Evolutionary conservation across 2,797 vertebrate species (phyloP), one percentile per base, ranked within the genome.

Genomic region (Alfaro cultratus): DNA sequence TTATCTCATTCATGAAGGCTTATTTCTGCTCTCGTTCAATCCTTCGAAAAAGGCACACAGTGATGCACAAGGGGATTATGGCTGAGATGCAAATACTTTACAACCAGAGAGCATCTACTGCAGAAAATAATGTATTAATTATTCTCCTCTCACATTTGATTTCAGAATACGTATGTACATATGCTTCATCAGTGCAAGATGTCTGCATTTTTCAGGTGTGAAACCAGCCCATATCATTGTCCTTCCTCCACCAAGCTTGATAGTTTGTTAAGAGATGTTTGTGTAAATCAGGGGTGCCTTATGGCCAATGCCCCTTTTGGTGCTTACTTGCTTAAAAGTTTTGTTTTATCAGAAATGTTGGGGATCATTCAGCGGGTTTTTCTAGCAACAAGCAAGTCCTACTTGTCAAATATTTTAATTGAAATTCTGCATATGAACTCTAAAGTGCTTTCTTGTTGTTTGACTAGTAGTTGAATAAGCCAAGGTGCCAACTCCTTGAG

Each of bases 1-100:
- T 80, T 82, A 83, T 64, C 53, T 57, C 70, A 78, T 81, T 51
- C 83, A 51, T 80, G 46, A 79, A 45, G 55, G 77, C 64, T 80
- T 83, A 83, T 81, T 82, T 57, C n/a, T 79, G 81, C 80, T 83
- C 80, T 87, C 53, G 57, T 64, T 49, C 16, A 39, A 53, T n/a
- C 21, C 4, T 12, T 76, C 1, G 73, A 78, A 47, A 46, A 31
- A 55, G 10, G 2, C 21, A 46, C 26, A 43, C n/a, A 67, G 5
- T 62, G 31, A 23, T 31, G 29, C 15, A 45, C 47, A 67, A 2
- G 18, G 41, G 9, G 1, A 39, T 39, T 5, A 10, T 41, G 10
- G 64, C 5, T 11, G 64, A 68, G 21, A 39, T 68, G 64, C 34
- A 26, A 41, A 41, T 23, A 41, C 36, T 68, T 23, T 26, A 39